Evolutionary conservation across 53 echinoderm and acorn worm species (phyloP), one percentile per base, ranked within the genome.

Genomic region (Holothuria leucospilota): DNA sequence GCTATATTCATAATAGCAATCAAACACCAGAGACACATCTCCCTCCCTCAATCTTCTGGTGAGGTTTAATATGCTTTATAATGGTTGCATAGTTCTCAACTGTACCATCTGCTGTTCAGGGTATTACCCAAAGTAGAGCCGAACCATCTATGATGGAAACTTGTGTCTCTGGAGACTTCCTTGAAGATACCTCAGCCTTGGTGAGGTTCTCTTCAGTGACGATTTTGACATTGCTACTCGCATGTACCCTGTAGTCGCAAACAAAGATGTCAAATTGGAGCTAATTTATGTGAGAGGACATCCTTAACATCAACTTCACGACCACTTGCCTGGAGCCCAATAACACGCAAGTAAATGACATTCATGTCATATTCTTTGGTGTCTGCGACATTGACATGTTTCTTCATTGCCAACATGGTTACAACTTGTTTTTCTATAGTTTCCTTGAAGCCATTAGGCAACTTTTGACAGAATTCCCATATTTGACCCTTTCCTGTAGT

Each of bases 61-160:
- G 64, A 64, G 28, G 64, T 64, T 25, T n/a, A n/a, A n/a, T n/a
- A 16, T 16, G 64, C 64, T 64, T 64, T 11, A 64, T 2, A 1
- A 51, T 87, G 78, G 63, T 60, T 34, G 62, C 67, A 79, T 79
- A 87, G 67, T 87, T 49, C 25, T 26, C 26, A 20, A 87, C 79
- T 24, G 87, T 63, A 29, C 63, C 78, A 78, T 63, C 60, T 20
- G 67, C 89, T 7, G 69, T 86, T 80, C 90, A 90, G n/a, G 53
- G 86, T 84, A 79, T 79, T 28, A 70, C 71, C 87, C 86, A 90
- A 13, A 90, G 72, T 67, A 87, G 60, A 78, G 86, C 79, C 38
- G 38, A 86, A 13, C 90, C 80, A 86, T 90, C 90, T 49, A 90
- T 60, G 52, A 90, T 69, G 25, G 56, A 71, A 20, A 66, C 29